phyloP scores from a whole-genome alignment of 2,113 vertebrate species.

The Furnarius figulus region DNA sequence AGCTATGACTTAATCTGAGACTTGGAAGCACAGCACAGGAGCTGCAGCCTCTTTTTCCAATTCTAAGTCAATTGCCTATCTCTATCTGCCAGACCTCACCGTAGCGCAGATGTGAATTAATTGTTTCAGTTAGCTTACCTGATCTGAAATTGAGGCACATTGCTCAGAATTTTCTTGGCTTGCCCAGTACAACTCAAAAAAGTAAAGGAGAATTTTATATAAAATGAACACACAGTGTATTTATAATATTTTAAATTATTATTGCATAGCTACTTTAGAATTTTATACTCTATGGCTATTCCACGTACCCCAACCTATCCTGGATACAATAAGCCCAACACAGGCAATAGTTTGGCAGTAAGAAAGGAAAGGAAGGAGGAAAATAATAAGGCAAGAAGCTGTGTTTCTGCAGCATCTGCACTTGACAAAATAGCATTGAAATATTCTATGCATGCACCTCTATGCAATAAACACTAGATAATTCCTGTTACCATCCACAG shows the following conservation, averaged over 20 bases:
- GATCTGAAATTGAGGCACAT: neutral
- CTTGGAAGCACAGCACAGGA: neutral
- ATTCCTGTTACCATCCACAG: constrained; percentile 24
- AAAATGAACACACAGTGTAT: neutral
- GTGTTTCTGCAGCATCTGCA: neutral
- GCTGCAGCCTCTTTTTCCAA: neutral
- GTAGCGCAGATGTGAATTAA: neutral
- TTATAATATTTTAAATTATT: neutral
- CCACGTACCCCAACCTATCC: fast-evolving
- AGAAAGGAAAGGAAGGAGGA: neutral
- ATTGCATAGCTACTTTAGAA: neutral
- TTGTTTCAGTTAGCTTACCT: neutral
- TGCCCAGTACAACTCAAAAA: neutral
- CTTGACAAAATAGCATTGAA: neutral
- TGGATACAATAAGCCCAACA: neutral
- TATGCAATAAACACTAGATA: constrained; percentile 35
- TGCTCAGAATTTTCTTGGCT: neutral
- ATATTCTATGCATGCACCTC: constrained; percentile 18
- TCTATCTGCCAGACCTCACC: neutral
- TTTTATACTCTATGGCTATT: neutral
- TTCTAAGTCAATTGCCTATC: neutral
- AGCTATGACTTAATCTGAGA: neutral
- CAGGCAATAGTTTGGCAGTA: neutral
- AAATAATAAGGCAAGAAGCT: neutral
- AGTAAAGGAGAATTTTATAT: neutral